phyloP scores from a whole-genome alignment of 2,888 invertebrate genomes.

The Conops quadrifasciatus region DNA sequence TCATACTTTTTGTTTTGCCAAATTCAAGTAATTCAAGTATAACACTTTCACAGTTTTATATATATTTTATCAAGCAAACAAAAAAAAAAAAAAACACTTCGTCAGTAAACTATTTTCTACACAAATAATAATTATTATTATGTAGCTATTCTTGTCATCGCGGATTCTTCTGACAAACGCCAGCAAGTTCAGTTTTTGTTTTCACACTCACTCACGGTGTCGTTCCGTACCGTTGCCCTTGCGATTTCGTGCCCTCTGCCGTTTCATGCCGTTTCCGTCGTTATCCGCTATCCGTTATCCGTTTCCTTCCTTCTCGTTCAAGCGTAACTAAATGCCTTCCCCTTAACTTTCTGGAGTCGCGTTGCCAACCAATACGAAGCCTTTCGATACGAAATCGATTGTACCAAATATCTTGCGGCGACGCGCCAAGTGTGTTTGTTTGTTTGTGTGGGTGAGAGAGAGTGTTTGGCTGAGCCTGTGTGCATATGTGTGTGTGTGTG shows the following conservation, averaged over 20 bases:
- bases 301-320: slow-evolving; percentile 31
- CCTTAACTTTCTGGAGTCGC: slow-evolving; percentile 49
- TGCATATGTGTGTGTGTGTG: slow-evolving; percentile 20
- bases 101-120: too few relatives aligned
- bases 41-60: slow-evolving; percentile 26
- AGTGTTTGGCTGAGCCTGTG: slow-evolving; percentile 32
- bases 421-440: slow-evolving; percentile 8
- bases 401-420: too few relatives aligned
- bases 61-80: not conserved
- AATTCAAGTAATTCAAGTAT: slow-evolving; percentile 24
- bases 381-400: not conserved
- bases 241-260: too few relatives aligned
- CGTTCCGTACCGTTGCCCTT: too few relatives aligned
- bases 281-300: not conserved
- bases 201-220: too few relatives aligned
- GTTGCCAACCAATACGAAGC: slow-evolving; percentile 36
- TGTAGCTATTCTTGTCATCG: not conserved
- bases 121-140: not conserved
- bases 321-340: slow-evolving; percentile 58
- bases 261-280: too few relatives aligned
- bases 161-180: too few relatives aligned
- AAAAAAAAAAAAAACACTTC: too few relatives aligned
- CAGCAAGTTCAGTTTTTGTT: too few relatives aligned
- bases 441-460: slow-evolving; percentile 20
- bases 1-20: too few relatives aligned